Evolutionary conservation across 2,888 invertebrate species (phyloP).

Genomic region (Slavum lentiscoides): DNA sequence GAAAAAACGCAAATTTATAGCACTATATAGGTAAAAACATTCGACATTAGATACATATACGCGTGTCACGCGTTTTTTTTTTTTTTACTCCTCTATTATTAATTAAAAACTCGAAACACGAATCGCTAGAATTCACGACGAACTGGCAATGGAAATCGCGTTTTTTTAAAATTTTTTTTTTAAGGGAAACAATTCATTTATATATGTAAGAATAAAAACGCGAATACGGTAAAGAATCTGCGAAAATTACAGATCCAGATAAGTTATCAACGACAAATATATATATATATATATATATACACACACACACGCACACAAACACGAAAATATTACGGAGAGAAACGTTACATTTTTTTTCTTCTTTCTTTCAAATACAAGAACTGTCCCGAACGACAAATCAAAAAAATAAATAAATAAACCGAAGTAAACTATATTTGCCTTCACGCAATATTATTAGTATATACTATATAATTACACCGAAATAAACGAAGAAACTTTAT

Average conservation of each 20-base stretch:
- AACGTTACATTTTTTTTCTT: neutral
- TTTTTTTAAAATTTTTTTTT: too few species aligned
- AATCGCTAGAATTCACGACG: neutral
- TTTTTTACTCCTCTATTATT: neutral
- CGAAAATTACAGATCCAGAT: slow-evolving; percentile 1
- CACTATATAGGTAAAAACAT: neutral
- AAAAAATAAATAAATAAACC: neutral
- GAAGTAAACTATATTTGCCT: slow-evolving; percentile 3
- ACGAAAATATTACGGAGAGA: neutral
- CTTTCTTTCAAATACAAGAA: neutral
- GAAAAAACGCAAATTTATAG: neutral
- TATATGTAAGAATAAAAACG: neutral
- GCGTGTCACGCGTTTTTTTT: neutral
- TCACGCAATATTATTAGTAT: neutral
- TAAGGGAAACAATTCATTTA: neutral
- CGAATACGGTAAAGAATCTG: neutral
- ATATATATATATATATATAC: neutral
- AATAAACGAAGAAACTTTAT: slow-evolving; percentile 23
- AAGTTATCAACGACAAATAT: slow-evolving; percentile 33
- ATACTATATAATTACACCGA: slow-evolving; percentile 19
- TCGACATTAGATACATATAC: neutral
- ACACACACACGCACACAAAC: neutral
- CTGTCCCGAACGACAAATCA: neutral
- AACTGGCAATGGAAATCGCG: neutral
- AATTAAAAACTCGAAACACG: neutral